phyloP scores from a whole-genome alignment of 2,113 vertebrate species.

The Jacana jacana region DNA sequence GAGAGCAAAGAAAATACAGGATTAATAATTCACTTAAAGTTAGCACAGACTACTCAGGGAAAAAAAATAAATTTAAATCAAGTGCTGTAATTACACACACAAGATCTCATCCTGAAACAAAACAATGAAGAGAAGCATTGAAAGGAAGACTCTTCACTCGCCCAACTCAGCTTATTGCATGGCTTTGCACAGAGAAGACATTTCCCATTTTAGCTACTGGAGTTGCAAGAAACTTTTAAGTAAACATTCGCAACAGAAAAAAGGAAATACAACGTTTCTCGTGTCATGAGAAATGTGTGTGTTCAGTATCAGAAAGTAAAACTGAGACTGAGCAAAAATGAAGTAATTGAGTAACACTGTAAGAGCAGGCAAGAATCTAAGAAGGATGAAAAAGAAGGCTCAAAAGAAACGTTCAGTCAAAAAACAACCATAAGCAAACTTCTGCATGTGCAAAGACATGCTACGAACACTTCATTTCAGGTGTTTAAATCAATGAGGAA shows the following conservation, averaged over 20 bases:
- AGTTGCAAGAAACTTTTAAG: not conserved
- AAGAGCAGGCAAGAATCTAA: not conserved
- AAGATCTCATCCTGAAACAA: not conserved
- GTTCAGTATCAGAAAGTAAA: not conserved
- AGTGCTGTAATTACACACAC: not conserved
- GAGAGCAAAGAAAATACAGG: not conserved
- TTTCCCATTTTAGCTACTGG: not conserved
- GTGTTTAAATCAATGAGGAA: not conserved
- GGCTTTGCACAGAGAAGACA: not conserved
- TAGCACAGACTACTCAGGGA: not conserved
- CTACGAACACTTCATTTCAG: not conserved
- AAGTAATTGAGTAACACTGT: not conserved
- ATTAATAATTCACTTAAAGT: constrained; percentile 22
- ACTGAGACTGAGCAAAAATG: not conserved
- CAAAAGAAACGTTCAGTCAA: not conserved
- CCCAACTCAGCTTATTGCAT: not conserved
- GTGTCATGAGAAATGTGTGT: not conserved
- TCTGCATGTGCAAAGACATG: not conserved
- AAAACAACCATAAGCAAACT: not conserved
- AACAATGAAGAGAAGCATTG: not conserved
- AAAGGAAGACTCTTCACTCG: not conserved
- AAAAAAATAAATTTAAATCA: not conserved
- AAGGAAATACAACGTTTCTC: not conserved
- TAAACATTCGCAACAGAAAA: not conserved
- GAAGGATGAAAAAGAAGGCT: not conserved